Base-by-base conservation (phyloP, 2,113 vertebrate genomes). In the Anolis carolinensis region DNA sequence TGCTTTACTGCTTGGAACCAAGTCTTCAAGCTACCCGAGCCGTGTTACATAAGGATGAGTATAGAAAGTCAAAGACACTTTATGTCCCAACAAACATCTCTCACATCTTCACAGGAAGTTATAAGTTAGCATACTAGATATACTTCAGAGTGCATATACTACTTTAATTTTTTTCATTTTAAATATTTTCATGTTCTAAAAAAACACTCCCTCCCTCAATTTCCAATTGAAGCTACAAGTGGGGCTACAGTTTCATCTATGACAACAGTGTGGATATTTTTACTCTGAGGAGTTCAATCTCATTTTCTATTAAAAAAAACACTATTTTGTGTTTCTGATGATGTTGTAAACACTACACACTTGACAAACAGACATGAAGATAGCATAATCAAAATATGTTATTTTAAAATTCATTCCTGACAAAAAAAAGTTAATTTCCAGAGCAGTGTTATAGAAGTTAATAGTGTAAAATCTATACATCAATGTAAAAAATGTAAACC, bases 381-480 rank as follows among this genome's bases (percentile, higher is more conserved):
- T 93, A 95, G 94, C 94, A 94, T 96, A 95, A 96, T 93, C 95
- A 96, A 94, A 95, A 96, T 96, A 95, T 96, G 96, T 94, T 95
- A 94, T 95, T 95, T 96, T 95, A 95, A 97, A 97, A 96, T 93
- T 86, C 90, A 95, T 93, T 96, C 94, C 93, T 95, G 96, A 95
- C 95, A 96, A 92, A 96, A 92, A 93, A 87, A 93, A 90, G n/a
- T n/a, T 2, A 85, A 89, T 94, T 95, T 95, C 92, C 93, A 95
- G 95, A 96, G 95, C 89, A 93, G 90, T 92, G 91, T 91, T 90
- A 91, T 96, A 95, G 95, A 96, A 83, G 95, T 96, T 96, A 97
- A n/a, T 55, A 14, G 16, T 55, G 52, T 55, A 55, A 55, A 11
- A 96, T 94, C 94, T 96, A 96, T 96, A 95, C 95, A 96, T 94